Conservation (phyloP, 2,888 invertebrate species). For the Oeneis ivallda region DNA sequence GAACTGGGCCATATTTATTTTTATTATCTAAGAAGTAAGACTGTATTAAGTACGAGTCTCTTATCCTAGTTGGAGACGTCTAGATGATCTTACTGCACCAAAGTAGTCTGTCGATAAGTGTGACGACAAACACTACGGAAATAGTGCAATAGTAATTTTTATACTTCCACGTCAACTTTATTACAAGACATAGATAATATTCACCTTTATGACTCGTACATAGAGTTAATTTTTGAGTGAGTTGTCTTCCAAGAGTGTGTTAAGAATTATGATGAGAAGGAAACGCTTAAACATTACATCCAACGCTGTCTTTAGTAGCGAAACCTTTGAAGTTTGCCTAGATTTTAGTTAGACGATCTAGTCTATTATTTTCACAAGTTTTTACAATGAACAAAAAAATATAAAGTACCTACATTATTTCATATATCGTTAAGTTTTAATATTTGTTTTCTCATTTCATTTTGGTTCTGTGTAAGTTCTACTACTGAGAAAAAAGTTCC, state of each 20-base stretch:
- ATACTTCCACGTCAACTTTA: not conserved
- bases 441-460: too few species aligned
- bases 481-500: too few species aligned
- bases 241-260: slow-evolving; percentile 5
- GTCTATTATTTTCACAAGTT: not conserved
- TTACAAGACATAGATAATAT: not conserved
- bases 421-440: too few species aligned
- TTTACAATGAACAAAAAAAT: too few species aligned
- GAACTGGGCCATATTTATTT: too few species aligned
- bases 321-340: slow-evolving; percentile 31
- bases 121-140: slow-evolving; percentile 13
- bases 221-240: slow-evolving; percentile 8
- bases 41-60: not conserved
- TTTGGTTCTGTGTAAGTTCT: too few species aligned
- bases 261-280: slow-evolving; percentile 28
- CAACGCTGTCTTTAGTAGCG: slow-evolving; percentile 32
- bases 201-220: not conserved
- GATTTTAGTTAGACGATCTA: slow-evolving; percentile 18
- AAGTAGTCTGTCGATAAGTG: not conserved
- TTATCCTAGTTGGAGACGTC: too few species aligned
- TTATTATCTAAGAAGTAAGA: too few species aligned
- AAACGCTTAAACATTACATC: slow-evolving; percentile 24
- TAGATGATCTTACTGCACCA: not conserved
- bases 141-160: slow-evolving; percentile 11
- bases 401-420: too few species aligned